phyloP scores from a whole-genome alignment of 2,888 invertebrate genomes.

The Melanophora roralis region DNA sequence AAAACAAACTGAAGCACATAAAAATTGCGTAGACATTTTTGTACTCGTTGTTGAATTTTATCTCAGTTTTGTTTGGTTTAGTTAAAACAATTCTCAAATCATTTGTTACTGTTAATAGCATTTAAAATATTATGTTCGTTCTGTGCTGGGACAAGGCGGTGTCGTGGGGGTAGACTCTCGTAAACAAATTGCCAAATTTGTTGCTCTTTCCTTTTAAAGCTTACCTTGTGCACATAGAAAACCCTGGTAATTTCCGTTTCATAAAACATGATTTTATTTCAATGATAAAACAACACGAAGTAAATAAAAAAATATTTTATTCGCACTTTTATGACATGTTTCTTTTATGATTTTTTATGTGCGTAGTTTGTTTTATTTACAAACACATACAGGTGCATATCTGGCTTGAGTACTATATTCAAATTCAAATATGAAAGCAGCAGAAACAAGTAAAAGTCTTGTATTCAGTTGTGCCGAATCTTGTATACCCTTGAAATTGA shows the following conservation, averaged over 20 bases:
- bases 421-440: too few species aligned
- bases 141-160: too few species aligned
- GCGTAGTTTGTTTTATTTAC: background rate
- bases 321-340: slow-evolving; percentile 31
- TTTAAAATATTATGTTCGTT: slow-evolving; percentile 28
- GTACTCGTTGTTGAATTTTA: background rate
- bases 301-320: slow-evolving; percentile 19
- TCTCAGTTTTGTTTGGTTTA: background rate
- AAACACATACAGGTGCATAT: background rate
- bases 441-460: too few species aligned
- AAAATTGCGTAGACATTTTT: slow-evolving; percentile 38
- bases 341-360: slow-evolving; percentile 22
- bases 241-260: slow-evolving; percentile 40
- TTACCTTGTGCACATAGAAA: slow-evolving; percentile 9
- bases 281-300: slow-evolving; percentile 11
- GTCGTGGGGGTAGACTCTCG: background rate
- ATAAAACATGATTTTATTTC: slow-evolving; percentile 46
- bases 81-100: slow-evolving; percentile 4
- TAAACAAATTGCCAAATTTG: slow-evolving; percentile 56
- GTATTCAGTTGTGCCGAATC: too few species aligned
- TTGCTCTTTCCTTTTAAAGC: slow-evolving; percentile 18
- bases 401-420: too few species aligned
- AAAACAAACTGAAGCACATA: slow-evolving; percentile 2
- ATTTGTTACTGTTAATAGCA: slow-evolving; percentile 25
- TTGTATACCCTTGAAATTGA: too few species aligned